Evolutionary conservation across 53 echinoderm and acorn worm species (phyloP).

Genomic region (Zoroaster sp.): DNA sequence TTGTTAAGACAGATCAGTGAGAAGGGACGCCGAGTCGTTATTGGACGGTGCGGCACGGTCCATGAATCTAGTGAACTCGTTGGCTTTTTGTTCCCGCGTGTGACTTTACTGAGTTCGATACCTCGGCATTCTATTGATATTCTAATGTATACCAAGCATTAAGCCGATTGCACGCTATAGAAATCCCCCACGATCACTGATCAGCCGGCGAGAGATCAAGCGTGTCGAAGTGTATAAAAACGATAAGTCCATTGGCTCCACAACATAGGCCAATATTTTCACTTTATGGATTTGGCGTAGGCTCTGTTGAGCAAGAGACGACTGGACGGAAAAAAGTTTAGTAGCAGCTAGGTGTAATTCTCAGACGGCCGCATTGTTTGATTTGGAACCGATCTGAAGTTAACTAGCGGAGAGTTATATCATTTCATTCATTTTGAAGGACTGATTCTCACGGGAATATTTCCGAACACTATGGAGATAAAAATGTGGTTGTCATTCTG

Average conservation of each 20-base stretch:
- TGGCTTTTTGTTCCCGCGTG: constrained; percentile 41
- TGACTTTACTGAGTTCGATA: constrained; percentile 56
- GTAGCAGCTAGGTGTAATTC: background rate
- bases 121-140: constrained; percentile 35
- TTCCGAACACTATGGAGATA: constrained; percentile 22
- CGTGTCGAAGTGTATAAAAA: constrained; percentile 48
- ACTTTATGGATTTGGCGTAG: background rate
- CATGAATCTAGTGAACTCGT: constrained; percentile 22
- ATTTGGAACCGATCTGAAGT: background rate
- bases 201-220: constrained; percentile 35
- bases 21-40: background rate
- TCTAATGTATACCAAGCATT: constrained; percentile 33
- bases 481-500: constrained; percentile 32
- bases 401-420: background rate
- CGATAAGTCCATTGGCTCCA: constrained; percentile 23
- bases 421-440: background rate
- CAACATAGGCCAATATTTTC: constrained; percentile 8
- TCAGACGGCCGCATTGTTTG: constrained; percentile 9
- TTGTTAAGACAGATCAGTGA: background rate
- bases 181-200: constrained; percentile 28
- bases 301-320: constrained; percentile 21
- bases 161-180: constrained; percentile 49
- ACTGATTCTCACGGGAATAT: constrained; percentile 16
- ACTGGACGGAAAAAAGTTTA: background rate
- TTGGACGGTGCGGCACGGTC: background rate